Evolutionary conservation across 2,888 invertebrate species (phyloP), one percentile per base, ranked within the genome.

Genomic region (Patella caerulea): DNA sequence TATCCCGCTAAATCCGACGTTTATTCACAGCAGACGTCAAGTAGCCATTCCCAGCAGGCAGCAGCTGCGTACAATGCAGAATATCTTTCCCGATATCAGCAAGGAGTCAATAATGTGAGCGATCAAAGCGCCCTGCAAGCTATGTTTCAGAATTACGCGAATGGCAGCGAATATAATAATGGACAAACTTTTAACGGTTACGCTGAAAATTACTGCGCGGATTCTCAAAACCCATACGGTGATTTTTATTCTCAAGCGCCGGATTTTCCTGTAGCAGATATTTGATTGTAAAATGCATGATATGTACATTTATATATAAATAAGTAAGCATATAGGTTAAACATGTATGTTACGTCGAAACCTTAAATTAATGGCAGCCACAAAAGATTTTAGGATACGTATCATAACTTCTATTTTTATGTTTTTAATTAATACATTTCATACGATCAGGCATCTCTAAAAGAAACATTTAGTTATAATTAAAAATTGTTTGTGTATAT

Each of bases 11-110:
- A 82, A 76, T 79, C 79, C 72, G 70, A 79, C 59, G 74, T 71
- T 71, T 82, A 81, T 80, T 78, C 82, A 78, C 82, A 79, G 71
- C 82, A 79, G 82, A 71, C 78, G 69, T 77, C 81, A 76, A 79
- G 79, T 72, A 79, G 81, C 73, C 79, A 65, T 65, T 65, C 65
- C 65, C 19, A 76, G 72, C 79, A 78, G 72, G 71, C 79, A 79
- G 79, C 81, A 79, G 81, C 70, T 77, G 59, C 79, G 74, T 82
- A 85, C 80, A 83, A 83, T 78, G 81, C 81, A 85, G 85, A 85
- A 85, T 86, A 86, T 78, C 81, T 82, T 78, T 78, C 83, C 65
- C 82, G 83, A 72, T 85, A 84, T 81, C 81, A 81, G 65, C 72
- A 79, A 55, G 77, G 81, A 82, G 84, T 84, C 84, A 85, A 83